phyloP scores from a whole-genome alignment of 2,797 vertebrate genomes.

The Danio aesculapii region DNA sequence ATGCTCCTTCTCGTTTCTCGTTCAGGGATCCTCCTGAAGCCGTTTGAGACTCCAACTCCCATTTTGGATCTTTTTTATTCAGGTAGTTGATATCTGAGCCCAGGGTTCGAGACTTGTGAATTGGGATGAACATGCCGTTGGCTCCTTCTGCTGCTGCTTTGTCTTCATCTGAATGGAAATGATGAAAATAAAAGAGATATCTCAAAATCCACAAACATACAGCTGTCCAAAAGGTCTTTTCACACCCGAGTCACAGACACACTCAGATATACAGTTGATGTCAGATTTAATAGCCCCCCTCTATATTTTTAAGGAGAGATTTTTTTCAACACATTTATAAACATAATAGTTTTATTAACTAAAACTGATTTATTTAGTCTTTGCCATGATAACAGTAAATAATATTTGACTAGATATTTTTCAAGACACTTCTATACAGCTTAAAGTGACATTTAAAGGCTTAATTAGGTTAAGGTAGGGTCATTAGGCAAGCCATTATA shows the following conservation, averaged over 20 bases:
- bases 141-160: conserved; percentile 79
- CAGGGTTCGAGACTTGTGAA: conserved; percentile 86
- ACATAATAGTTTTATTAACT: no score
- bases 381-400: no score
- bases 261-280: no score
- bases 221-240: not conserved
- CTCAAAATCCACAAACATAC: not conserved
- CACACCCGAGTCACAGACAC: not conserved
- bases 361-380: no score
- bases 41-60: conserved; percentile 83
- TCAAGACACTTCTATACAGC: no score
- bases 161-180: conserved; percentile 63
- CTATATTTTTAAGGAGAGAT: no score
- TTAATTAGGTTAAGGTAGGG: no score
- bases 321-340: no score
- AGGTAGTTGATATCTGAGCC: conserved; percentile 86
- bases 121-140: conserved; percentile 84
- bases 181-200: conserved; percentile 22
- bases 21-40: conserved; percentile 79
- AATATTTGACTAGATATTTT: no score
- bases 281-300: no score
- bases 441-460: no score
- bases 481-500: no score
- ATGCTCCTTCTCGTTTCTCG: conserved; percentile 61
- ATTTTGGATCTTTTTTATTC: conserved; percentile 84